phyloP scores from a whole-genome alignment of 2,888 invertebrate genomes.

The Cantharis nigra region DNA sequence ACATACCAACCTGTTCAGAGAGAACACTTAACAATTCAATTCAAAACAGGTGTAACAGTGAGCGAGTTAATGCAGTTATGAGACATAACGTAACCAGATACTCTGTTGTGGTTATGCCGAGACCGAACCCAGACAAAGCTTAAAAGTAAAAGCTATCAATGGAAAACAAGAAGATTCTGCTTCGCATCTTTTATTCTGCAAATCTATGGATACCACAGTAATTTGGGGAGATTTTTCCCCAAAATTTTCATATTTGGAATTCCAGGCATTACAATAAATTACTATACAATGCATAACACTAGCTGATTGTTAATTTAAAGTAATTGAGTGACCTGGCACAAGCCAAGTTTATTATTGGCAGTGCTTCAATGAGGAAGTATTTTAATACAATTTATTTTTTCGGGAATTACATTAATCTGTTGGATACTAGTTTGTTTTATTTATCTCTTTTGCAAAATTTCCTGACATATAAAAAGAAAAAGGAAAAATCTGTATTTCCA shows the following conservation, averaged over 20 bases:
- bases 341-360: not conserved
- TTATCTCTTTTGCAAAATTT: not conserved
- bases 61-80: too few relatives aligned
- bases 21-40: not conserved
- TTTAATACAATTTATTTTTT: not conserved
- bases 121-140: not conserved
- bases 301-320: not conserved
- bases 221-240: too few relatives aligned
- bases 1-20: not conserved
- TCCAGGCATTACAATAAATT: too few relatives aligned
- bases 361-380: not conserved
- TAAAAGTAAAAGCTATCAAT: too few relatives aligned
- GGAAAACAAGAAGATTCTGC: too few relatives aligned
- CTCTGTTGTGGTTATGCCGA: not conserved
- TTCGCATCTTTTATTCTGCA: too few relatives aligned
- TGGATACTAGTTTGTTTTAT: not conserved
- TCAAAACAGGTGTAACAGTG: not conserved
- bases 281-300: not conserved
- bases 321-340: not conserved
- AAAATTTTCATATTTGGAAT: too few relatives aligned
- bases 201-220: too few relatives aligned
- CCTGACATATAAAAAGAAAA: not conserved
- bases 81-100: not conserved
- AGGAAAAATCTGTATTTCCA: not conserved
- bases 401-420: not conserved